These are phyloP conservation scores for Hippotragus niger DNA, from an alignment of 2,113 vertebrate genomes.

Conservation along the genomic window DNA sequence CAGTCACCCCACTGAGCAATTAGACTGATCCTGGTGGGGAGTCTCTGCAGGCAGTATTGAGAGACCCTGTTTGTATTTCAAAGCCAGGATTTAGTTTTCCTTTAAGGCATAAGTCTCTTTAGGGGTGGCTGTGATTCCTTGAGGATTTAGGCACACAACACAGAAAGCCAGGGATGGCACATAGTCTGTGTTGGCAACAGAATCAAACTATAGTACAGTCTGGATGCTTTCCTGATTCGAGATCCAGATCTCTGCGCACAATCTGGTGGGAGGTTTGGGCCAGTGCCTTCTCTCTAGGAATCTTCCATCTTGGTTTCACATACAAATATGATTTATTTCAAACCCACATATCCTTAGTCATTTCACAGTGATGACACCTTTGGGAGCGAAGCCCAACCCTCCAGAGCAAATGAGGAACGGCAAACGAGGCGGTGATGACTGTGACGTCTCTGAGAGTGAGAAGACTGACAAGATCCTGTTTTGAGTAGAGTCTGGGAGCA, in stretches of 20 bases:
- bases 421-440: not conserved
- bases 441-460: not conserved
- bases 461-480: not conserved
- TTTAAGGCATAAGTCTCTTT: constrained; percentile 53
- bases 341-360: not conserved
- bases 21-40: constrained; percentile 47
- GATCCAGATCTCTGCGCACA: not conserved
- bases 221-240: not conserved
- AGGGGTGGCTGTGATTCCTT: constrained; percentile 38
- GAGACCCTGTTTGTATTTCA: constrained; percentile 60
- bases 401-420: not conserved
- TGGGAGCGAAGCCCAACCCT: not conserved
- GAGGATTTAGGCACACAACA: constrained; percentile 29
- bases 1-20: constrained; percentile 48
- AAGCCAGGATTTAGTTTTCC: constrained; percentile 62
- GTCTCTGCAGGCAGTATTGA: constrained; percentile 40
- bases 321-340: not conserved
- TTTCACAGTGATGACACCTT: not conserved
- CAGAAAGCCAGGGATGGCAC: not conserved
- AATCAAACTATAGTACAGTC: not conserved
- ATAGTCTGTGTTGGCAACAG: not conserved
- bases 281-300: not conserved
- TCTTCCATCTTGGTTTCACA: not conserved
- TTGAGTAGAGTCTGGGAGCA: not conserved
- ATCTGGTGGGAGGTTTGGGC: not conserved